Evolutionary conservation across 1,140 invertebrate species (phyloP).

Genomic region (Drosophila seguyi): DNA sequence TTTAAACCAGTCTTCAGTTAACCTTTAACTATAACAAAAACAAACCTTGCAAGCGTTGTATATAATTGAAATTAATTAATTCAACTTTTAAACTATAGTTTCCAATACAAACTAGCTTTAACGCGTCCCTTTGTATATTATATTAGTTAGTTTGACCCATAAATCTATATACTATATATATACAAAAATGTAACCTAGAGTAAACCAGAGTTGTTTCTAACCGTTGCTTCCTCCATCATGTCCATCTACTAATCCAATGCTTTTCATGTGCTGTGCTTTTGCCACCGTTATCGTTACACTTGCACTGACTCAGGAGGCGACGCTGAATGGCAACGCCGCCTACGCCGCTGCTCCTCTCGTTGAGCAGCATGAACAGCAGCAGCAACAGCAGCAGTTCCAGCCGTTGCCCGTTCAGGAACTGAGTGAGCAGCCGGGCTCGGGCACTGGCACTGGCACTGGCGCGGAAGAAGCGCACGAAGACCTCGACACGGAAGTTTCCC

Average conservation of each 20-base stretch:
- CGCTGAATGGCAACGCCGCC: slow-evolving; percentile 62
- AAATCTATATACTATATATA: slow-evolving; percentile 6
- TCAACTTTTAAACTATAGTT: too few species aligned
- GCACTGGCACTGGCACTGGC: slow-evolving; percentile 13
- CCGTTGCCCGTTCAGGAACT: slow-evolving; percentile 28
- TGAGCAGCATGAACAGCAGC: slow-evolving; percentile 30
- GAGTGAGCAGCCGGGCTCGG: slow-evolving; percentile 33
- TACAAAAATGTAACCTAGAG: slow-evolving; percentile 1
- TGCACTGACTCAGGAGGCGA: slow-evolving; percentile 63
- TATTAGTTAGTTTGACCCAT: slow-evolving; percentile 5
- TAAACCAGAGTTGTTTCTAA: slow-evolving; percentile 38
- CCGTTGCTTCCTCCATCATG: slow-evolving; percentile 56
- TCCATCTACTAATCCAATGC: slow-evolving; percentile 79
- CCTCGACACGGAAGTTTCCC: slow-evolving; percentile 85
- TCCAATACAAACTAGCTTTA: not conserved
- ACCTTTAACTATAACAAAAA: too few species aligned
- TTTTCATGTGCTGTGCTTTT: slow-evolving; percentile 75
- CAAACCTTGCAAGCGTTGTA: too few species aligned
- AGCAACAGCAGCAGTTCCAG: slow-evolving; percentile 19
- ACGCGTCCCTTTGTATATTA: not conserved
- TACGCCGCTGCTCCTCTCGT: slow-evolving; percentile 41
- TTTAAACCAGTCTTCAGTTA: too few species aligned
- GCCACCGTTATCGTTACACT: slow-evolving; percentile 53
- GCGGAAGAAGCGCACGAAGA: slow-evolving; percentile 83
- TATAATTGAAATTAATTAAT: too few species aligned